Percentiles rank a stretch among this genome's conserved stretches.
Evolutionary conservation across 1,140 invertebrate genomes (phyloP).

Genomic region (Vollenhovia emeryi): DNA sequence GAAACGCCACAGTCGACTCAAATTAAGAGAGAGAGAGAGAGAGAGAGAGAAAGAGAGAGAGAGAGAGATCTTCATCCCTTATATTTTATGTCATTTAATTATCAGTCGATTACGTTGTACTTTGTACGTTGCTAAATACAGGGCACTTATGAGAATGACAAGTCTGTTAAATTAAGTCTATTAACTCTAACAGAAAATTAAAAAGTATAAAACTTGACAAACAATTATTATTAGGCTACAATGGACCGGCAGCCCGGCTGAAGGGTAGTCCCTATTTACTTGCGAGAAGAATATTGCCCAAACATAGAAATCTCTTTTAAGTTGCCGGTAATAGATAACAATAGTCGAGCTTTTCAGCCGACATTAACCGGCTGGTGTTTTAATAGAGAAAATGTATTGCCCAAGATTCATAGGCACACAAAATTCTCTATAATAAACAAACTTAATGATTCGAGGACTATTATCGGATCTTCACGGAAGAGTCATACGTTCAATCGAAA

Average conservation of each 20-base stretch:
- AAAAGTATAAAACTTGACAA: background rate
- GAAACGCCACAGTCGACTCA: constrained; percentile 8
- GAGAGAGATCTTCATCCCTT: background rate
- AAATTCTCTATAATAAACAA: background rate
- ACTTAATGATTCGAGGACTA: constrained; percentile 6
- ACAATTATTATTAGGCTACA: background rate
- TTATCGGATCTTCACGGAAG: constrained; percentile 9
- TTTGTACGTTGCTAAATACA: background rate
- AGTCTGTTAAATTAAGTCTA: background rate
- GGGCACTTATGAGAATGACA: background rate
- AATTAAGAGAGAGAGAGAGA: constrained; percentile 16
- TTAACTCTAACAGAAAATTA: background rate
- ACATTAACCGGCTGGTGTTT: too few relatives aligned
- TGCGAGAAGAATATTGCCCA: too few relatives aligned
- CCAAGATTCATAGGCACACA: too few relatives aligned
- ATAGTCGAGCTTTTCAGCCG: too few relatives aligned
- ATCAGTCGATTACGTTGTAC: constrained; percentile 9
- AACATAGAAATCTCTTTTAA: background rate
- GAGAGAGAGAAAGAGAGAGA: background rate
- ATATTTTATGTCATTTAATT: constrained; percentile 3
- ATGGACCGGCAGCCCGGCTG: too few relatives aligned
- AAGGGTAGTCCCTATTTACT: too few relatives aligned
- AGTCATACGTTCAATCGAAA: constrained; percentile 17
- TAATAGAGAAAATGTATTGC: too few relatives aligned
- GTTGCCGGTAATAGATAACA: too few relatives aligned